Base-by-base conservation (phyloP, 2,797 vertebrate species). In the Poeciliopsis turneri region DNA sequence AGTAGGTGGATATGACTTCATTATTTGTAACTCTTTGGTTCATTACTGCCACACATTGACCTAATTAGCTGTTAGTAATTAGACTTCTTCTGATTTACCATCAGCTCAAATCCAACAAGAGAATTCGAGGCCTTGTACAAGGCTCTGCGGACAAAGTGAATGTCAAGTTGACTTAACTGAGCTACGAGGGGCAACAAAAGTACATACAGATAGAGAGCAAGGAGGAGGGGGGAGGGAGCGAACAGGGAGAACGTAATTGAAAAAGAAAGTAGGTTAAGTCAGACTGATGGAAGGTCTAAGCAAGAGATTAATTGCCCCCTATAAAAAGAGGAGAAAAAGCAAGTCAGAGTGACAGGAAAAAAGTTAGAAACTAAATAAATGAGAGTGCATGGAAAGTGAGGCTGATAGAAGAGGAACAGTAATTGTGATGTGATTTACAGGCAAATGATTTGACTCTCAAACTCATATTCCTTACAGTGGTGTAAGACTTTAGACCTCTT, bases 261-360 rank as follows among this genome's bases (percentile, higher is more conserved):
- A 86, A 84, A 80, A 84, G 87, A 93, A 94, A 94, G 92, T 94
- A 92, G 93, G 92, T 93, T 94, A 94, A 93, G 90, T 94, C 90
- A 91, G 87, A 92, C 88, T 92, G 92, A 93, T 90, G 90, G 91
- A 89, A 86, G 83, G 90, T 82, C 88, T 89, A 82, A 91, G 90
- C 87, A 91, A 93, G 90, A 92, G 87, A 93, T 93, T 93, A 94
- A 94, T 95, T 93, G 93, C 83, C 82, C 80, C 87, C 61, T 90
- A 92, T 90, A 76, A 78, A 83, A 78, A 84, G 78, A 85, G 74
- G 66, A 82, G 77, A 76, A 72, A 82, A 71, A 61, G 77, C 57
- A 77, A 91, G 75, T 80, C 82, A 85, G 78, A 92, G 81, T 86
- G 89, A 86, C 86, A 79, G 87, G 74, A 71, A 88, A 79, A 83